Conservation (phyloP, 2,888 invertebrate species). For the Tiliacea citrago region DNA sequence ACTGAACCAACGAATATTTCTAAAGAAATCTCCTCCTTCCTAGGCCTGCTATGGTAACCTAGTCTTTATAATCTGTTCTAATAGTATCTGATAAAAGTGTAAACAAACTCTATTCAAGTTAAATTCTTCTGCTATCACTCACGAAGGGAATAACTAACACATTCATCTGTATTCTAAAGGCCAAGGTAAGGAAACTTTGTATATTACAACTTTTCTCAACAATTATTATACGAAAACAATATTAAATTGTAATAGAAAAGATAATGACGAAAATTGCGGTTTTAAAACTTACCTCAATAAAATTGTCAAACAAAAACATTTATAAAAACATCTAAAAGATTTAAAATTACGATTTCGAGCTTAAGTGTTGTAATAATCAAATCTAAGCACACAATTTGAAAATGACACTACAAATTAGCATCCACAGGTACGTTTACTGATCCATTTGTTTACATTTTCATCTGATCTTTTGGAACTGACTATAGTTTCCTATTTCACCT, state of each 20-base stretch:
- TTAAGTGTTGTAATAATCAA: background rate
- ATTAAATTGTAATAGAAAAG: too few relatives aligned
- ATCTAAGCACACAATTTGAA: background rate
- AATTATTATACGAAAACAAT: background rate
- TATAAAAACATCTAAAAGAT: background rate
- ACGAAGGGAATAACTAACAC: too few relatives aligned
- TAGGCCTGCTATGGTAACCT: too few relatives aligned
- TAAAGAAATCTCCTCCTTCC: too few relatives aligned
- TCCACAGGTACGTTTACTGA: background rate
- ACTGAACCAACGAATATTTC: too few relatives aligned
- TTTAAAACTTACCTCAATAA: background rate
- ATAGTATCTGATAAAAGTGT: too few relatives aligned
- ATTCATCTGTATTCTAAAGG: too few relatives aligned
- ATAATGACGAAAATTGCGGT: background rate
- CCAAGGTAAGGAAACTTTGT: too few relatives aligned
- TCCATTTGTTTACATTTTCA: background rate
- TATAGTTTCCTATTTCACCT: background rate
- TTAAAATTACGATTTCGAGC: background rate
- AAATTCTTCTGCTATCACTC: too few relatives aligned
- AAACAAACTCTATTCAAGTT: too few relatives aligned
- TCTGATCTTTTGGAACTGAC: background rate
- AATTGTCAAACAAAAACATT: too few relatives aligned
- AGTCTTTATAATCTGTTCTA: too few relatives aligned
- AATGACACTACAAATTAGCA: background rate
- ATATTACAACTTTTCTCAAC: background rate